Evolutionary conservation across 92 coral and sea anemone genomes (phyloP), one percentile per base, ranked within the genome.

Genomic region (Galaxea fascicularis): DNA sequence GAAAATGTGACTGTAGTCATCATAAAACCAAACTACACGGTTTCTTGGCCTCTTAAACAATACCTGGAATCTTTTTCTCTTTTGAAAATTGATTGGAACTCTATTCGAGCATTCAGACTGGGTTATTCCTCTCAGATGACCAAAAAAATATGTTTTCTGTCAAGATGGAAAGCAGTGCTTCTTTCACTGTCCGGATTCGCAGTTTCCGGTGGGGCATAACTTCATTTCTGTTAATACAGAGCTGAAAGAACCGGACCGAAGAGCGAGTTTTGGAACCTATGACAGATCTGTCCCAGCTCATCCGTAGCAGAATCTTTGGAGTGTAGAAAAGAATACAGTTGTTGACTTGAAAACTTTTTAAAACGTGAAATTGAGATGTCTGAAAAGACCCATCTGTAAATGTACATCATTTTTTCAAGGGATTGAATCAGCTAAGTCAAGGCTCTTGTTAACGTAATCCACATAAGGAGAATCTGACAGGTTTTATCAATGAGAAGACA

Each of bases 151-250:
- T 60, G 24, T 22, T 7, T 27, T 25, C 27, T 28, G n/a, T 14
- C n/a, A 13, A 13, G 41, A 65, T 20, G 28, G 31, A 60, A 60
- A 60, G 66, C 6, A 57, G 8, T 17, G 0, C 0, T 17, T 60
- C 25, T 65, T 65, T 8, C 16, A 14, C 17, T 13, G 46, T 6
- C 8, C 10, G 11, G 20, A 12, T 29, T 65, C 20, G 44, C 14
- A 29, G 47, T 67, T 67, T 35, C 73, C 51, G 73, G 73, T 67
- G 13, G 71, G 44, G 30, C 29, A 67, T 20, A 29, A 67, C 8
- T 0, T 4, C 49, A 5, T 24, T 27, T 27, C 17, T 65, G 45
- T 16, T 41, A 14, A 4, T 17, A 67, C 25, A 67, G 3, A 67
- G 51, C 49, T 7, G 73, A 31, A 20, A 35, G 24, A 65, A 28